Conservation (phyloP, 2,797 vertebrate genomes). For the Cichlasoma orientale region DNA sequence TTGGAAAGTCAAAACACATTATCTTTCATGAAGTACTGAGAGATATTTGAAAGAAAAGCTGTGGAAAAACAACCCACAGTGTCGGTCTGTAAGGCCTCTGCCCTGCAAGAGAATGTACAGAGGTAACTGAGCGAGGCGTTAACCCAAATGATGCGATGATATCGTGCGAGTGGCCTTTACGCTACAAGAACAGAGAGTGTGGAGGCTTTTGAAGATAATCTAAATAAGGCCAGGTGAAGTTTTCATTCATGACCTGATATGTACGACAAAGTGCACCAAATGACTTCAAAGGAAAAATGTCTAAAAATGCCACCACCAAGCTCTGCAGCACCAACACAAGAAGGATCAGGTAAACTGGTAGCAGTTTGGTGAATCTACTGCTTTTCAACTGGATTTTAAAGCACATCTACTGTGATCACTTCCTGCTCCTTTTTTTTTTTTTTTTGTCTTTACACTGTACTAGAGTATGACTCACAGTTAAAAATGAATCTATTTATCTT, state of each 20-base stretch:
- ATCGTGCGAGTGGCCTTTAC: constrained; percentile 23
- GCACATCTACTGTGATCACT: background rate
- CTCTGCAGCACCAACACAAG: background rate
- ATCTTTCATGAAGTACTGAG: background rate
- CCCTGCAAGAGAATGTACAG: background rate
- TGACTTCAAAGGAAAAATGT: background rate
- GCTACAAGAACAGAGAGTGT: constrained; percentile 20
- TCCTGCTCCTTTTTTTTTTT: background rate
- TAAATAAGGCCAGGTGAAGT: background rate
- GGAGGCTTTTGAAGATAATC: background rate
- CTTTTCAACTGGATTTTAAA: background rate
- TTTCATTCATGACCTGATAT: background rate
- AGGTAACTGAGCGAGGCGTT: background rate
- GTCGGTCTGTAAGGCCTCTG: background rate
- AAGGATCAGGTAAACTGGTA: background rate
- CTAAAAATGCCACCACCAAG: background rate
- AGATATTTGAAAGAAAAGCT: background rate
- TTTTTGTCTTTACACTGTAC: background rate
- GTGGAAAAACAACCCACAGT: background rate
- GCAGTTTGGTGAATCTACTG: background rate
- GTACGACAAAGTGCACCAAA: background rate
- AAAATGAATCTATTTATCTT: background rate
- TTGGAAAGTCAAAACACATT: background rate
- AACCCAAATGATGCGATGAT: constrained; percentile 24
- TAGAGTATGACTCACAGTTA: background rate